Evolutionary conservation across 2,797 vertebrate genomes (phyloP).

Genomic region (Heterohyrax brucei): DNA sequence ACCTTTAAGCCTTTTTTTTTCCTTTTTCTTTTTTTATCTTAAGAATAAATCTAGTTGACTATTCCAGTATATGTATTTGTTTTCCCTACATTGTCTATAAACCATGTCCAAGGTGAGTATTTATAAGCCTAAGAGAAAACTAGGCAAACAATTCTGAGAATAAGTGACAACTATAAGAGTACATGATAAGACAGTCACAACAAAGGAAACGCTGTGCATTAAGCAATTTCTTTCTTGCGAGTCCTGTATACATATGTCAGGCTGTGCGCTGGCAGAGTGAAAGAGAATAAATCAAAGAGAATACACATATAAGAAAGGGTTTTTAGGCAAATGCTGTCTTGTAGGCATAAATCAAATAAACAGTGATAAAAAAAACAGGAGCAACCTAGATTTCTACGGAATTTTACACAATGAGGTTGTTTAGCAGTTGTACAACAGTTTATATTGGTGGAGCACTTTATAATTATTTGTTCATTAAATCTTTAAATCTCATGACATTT

Average conservation of each 20-base stretch:
- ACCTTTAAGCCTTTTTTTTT: slow-evolving; percentile 83
- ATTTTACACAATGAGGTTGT: slow-evolving; percentile 77
- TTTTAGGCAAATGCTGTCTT: slow-evolving; percentile 85
- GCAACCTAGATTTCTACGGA: slow-evolving; percentile 72
- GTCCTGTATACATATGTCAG: slow-evolving; percentile 80
- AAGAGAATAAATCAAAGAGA: slow-evolving; percentile 86
- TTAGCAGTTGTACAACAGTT: slow-evolving; percentile 75
- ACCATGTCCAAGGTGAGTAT: slow-evolving; percentile 78
- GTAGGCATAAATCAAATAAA: slow-evolving; percentile 85
- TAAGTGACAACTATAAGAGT: slow-evolving; percentile 83
- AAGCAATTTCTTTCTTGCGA: slow-evolving; percentile 86
- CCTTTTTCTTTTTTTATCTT: not conserved
- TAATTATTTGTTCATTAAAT: slow-evolving; percentile 82
- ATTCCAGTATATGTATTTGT: slow-evolving; percentile 77
- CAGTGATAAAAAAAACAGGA: slow-evolving; percentile 68
- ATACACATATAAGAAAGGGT: slow-evolving; percentile 75
- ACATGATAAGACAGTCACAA: slow-evolving; percentile 78
- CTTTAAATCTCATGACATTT: slow-evolving; percentile 76
- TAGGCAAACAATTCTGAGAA: slow-evolving; percentile 72
- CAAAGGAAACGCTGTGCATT: slow-evolving; percentile 72
- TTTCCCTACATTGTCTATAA: slow-evolving; percentile 80
- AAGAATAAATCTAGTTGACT: slow-evolving; percentile 87
- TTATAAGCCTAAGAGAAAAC: slow-evolving; percentile 81
- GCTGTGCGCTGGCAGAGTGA: slow-evolving; percentile 78
- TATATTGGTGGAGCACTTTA: slow-evolving; percentile 68